Evolutionary conservation across 92 coral and sea anemone species (phyloP).

Genomic region (Phenganax subtilis): DNA sequence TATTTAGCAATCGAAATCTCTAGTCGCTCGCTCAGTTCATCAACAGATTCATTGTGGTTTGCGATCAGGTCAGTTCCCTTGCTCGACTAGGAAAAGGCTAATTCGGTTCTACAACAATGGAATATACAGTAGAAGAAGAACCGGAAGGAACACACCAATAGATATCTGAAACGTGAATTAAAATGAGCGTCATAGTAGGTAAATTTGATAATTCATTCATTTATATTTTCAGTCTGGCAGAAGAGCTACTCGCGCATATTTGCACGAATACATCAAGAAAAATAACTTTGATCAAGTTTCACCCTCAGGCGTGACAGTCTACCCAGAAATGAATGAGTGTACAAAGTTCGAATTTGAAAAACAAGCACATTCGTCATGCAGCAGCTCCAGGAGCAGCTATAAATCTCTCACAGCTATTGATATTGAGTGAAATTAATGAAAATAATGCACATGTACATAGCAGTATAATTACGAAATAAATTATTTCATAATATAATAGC

Average conservation of each 20-base stretch:
- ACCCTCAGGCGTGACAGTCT: conserved; percentile 19
- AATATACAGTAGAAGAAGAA: too few relatives aligned
- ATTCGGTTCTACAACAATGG: too few relatives aligned
- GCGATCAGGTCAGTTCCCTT: too few relatives aligned
- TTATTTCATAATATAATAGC: too few relatives aligned
- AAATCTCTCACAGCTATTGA: conserved; percentile 29
- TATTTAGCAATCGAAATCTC: too few relatives aligned
- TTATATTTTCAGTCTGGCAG: conserved; percentile 65
- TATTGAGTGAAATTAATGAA: background rate
- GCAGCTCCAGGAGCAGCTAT: conserved; percentile 23
- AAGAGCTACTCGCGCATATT: conserved; percentile 92
- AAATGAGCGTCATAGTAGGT: background rate
- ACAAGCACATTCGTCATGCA: background rate
- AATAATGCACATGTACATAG: too few relatives aligned
- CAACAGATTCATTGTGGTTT: too few relatives aligned
- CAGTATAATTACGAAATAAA: too few relatives aligned
- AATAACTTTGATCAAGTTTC: conserved; percentile 42
- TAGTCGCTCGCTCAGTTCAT: too few relatives aligned
- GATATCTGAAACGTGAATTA: background rate
- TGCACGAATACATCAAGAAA: conserved; percentile 61
- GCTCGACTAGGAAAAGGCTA: too few relatives aligned
- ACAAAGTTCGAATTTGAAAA: background rate
- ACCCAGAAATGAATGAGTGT: background rate
- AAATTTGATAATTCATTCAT: background rate
- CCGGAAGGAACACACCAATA: too few relatives aligned